phyloP scores from a whole-genome alignment of 2,797 vertebrate genomes.

The Anabacerthia variegaticeps region DNA sequence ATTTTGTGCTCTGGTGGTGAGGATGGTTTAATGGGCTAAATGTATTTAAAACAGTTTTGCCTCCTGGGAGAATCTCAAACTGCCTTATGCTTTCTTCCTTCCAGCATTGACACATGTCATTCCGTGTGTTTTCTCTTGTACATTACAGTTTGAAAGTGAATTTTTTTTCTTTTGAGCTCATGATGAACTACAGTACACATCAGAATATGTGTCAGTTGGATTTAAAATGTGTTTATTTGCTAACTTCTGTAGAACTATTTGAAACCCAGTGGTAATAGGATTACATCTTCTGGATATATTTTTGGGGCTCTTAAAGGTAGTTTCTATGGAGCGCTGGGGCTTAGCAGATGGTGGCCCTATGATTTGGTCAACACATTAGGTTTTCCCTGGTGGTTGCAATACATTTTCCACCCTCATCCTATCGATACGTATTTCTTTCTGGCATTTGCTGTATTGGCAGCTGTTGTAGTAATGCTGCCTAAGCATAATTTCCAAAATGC shows the following conservation, averaged over 20 bases:
- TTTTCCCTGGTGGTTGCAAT: neutral
- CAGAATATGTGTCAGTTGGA: neutral
- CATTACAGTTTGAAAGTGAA: neutral
- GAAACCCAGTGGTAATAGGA: neutral
- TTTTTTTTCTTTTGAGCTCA: neutral
- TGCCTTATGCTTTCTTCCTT: neutral
- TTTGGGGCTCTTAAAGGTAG: neutral
- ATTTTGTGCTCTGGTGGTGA: neutral
- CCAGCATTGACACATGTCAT: neutral
- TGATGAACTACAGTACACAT: neutral
- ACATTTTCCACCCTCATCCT: neutral
- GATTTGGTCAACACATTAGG: neutral
- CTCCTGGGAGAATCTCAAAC: neutral
- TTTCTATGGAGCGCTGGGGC: neutral
- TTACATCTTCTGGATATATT: neutral
- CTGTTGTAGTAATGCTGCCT: neutral
- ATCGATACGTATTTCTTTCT: neutral
- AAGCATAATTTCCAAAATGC: neutral
- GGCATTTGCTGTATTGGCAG: neutral
- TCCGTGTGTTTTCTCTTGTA: neutral
- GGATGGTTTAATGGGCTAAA: neutral
- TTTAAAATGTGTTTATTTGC: neutral
- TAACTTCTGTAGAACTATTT: neutral
- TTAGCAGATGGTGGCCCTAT: neutral
- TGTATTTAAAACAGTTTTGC: conserved; percentile 5